Conservation (phyloP, 2,113 vertebrate genomes). For the Eulemur rufifrons region DNA sequence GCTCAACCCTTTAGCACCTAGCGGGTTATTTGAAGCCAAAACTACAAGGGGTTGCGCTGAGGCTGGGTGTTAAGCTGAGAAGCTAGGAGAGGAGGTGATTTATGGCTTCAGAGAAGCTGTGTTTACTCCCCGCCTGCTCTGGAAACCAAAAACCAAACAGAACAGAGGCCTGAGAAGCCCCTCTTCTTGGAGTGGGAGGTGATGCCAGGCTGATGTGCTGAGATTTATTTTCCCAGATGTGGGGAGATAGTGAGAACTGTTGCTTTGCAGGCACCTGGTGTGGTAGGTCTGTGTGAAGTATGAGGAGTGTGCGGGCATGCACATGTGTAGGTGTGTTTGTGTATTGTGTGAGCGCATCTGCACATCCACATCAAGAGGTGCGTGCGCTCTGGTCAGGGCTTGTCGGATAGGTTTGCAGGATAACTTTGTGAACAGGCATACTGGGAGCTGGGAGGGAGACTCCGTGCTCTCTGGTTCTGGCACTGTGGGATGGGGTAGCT, state of each 20-base stretch:
- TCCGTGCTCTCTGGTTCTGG: not conserved
- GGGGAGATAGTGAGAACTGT: slow-evolving; percentile 20
- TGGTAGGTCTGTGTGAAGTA: not conserved
- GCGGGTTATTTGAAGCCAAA: slow-evolving; percentile 78
- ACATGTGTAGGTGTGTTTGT: not conserved
- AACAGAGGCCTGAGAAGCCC: slow-evolving; percentile 43
- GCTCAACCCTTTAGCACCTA: slow-evolving; percentile 83
- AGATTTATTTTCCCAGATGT: slow-evolving; percentile 72
- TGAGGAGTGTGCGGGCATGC: not conserved
- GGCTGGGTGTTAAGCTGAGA: slow-evolving; percentile 85
- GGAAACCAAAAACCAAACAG: slow-evolving; percentile 78
- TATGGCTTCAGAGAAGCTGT: slow-evolving; percentile 89
- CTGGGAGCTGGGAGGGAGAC: not conserved
- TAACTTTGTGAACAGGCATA: not conserved
- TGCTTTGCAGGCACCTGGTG: not conserved
- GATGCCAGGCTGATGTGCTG: not conserved
- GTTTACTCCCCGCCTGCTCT: slow-evolving; percentile 86
- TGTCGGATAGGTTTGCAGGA: not conserved
- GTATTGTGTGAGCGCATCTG: not conserved
- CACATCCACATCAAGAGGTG: not conserved
- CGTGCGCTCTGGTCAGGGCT: not conserved
- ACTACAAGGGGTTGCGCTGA: slow-evolving; percentile 83
- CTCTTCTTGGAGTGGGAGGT: slow-evolving; percentile 50
- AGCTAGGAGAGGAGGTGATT: slow-evolving; percentile 89
- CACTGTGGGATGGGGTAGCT: not conserved